These are phyloP conservation scores for Malacoraja senta DNA, from an alignment of 2,797 vertebrate species.

Conservation along the genomic window DNA sequence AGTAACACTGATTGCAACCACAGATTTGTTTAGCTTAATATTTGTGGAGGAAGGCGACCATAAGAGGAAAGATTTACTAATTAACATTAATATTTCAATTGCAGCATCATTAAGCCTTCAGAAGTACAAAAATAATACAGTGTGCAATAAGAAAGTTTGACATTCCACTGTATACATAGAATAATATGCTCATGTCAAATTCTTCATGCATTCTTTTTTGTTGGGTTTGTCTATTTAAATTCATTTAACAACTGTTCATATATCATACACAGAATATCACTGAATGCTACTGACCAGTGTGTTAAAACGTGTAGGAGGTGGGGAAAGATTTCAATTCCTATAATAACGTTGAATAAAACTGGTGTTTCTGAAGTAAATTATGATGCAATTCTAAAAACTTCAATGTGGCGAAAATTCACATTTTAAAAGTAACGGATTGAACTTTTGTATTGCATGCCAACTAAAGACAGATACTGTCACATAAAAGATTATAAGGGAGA, in stretches of 20 bases:
- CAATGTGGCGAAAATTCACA: background rate
- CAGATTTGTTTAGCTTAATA: background rate
- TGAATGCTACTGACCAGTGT: background rate
- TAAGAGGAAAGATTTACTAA: conserved; percentile 10
- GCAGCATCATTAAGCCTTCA: background rate
- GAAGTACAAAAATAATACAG: background rate
- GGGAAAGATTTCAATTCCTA: background rate
- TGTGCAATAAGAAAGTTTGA: background rate
- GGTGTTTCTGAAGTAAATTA: conserved; percentile 5
- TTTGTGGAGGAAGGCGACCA: background rate
- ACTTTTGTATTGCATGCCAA: background rate
- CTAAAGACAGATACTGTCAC: conserved; percentile 1
- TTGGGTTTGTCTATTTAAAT: background rate
- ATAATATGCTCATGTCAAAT: background rate
- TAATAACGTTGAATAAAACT: conserved; percentile 10
- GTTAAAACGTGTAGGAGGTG: background rate
- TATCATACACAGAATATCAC: conserved; percentile 1
- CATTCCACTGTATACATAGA: background rate
- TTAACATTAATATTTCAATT: background rate
- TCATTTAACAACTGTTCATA: background rate
- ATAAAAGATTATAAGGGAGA: background rate
- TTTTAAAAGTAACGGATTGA: background rate
- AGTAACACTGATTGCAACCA: background rate
- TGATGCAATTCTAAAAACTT: background rate
- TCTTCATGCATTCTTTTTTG: background rate